Base-by-base conservation (phyloP, 2,113 vertebrate species). In the Ceyx cyanopectus region DNA sequence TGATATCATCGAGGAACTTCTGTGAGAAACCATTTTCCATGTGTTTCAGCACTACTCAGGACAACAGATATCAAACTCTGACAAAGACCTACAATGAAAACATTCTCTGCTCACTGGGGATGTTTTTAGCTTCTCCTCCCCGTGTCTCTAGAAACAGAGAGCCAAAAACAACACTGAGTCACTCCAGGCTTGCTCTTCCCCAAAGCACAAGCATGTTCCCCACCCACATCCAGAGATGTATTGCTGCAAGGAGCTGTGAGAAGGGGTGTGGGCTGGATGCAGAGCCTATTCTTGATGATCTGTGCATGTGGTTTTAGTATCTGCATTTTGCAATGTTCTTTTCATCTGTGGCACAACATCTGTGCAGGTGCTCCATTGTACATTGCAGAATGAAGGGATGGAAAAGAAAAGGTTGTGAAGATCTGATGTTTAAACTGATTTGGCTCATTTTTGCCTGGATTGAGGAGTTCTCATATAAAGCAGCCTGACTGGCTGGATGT, bases 101-200 rank as follows among this genome's bases (percentile, higher is more conserved):
- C 66, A 76, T 69, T 69, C 62, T 69, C 67, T 66, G 81, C 70
- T 94, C 78, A 46, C 67, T 77, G 81, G 81, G 84, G 92, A 94
- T 89, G 81, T 87, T 95, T 93, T 89, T 73, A 82, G 48, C 51
- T 93, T 92, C 94, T 93, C 87, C 70, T 95, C 89, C 85, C 89
- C 56, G 27, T 30, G 83, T 77, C 86, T 95, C 63, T 92, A 63
- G 91, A 95, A 91, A 51, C 70, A 96, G 56, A 89, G 60, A 37
- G 96, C 94, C 92, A 96, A 93, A 95, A 92, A 7, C 81, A 96
- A 94, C 94, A 93, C 77, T 96, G 95, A 96, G 84, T 96, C 96
- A 96, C 88, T 94, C 70, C 58, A 66, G 23, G 60, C 69, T 93
- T 85, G 78, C 51, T 93, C 91, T 93, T 95, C 93, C 92, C 70